phyloP scores from a whole-genome alignment of 1,140 invertebrate species.

The Paraescarpia echinospica region DNA sequence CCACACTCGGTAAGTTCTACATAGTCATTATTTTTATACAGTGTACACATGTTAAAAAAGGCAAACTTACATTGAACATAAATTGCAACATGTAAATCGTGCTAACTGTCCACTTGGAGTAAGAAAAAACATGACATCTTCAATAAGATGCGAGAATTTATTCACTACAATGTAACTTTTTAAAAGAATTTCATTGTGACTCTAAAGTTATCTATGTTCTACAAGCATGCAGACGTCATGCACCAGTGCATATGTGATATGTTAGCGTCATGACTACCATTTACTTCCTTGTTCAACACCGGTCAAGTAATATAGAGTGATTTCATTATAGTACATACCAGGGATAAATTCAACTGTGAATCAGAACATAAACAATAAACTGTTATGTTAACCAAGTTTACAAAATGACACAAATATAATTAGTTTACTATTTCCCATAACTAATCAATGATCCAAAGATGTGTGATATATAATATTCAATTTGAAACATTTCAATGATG shows the following conservation, averaged over 20 bases:
- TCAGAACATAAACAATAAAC: too few species aligned
- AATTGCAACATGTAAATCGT: background rate
- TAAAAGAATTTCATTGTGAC: background rate
- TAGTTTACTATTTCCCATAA: too few species aligned
- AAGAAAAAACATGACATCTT: background rate
- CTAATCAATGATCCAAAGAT: too few species aligned
- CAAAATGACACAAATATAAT: too few species aligned
- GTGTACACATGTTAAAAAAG: background rate
- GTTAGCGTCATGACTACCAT: background rate
- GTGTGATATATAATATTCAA: too few species aligned
- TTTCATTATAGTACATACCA: too few species aligned
- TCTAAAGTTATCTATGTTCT: background rate
- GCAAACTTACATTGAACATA: background rate
- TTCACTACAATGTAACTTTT: background rate
- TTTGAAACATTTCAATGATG: too few species aligned
- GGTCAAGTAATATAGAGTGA: background rate
- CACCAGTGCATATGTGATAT: background rate
- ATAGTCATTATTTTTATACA: background rate
- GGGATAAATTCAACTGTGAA: too few species aligned
- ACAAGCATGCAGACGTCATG: background rate
- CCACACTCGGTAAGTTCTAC: background rate
- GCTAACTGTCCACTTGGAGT: background rate
- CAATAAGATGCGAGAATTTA: background rate
- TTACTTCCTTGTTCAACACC: background rate
- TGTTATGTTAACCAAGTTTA: too few species aligned